These are phyloP conservation scores for Plagodis pulveraria DNA, from an alignment of 2,888 invertebrate species.

Conservation along the genomic window DNA sequence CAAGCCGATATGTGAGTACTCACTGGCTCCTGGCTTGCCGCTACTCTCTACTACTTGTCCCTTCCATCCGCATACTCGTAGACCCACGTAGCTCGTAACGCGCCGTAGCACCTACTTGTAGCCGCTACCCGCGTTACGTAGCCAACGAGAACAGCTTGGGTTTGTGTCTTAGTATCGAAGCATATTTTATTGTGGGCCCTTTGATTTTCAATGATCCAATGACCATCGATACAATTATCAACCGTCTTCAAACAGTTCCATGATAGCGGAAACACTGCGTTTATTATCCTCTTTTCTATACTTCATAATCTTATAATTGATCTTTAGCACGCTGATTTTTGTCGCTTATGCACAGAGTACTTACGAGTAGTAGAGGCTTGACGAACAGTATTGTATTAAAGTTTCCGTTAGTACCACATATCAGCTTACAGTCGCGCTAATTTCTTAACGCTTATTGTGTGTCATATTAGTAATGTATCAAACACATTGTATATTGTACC, in stretches of 20 bases:
- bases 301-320: too few relatives aligned
- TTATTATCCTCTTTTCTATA: too few relatives aligned
- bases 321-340: conserved; percentile 4
- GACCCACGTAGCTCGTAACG: conserved; percentile 24
- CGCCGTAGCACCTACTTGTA: conserved; percentile 14
- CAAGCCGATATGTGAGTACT: conserved; percentile 68
- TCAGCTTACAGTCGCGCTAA: conserved; percentile 39
- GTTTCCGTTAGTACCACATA: conserved; percentile 37
- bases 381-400: neutral
- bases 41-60: too few relatives aligned
- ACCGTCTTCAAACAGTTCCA: neutral
- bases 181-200: too few relatives aligned
- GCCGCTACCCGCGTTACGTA: conserved; percentile 23
- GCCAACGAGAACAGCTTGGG: conserved; percentile 6
- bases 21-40: too few relatives aligned
- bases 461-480: neutral
- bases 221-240: too few relatives aligned
- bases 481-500: too few relatives aligned
- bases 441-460: conserved; percentile 3
- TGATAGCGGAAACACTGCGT: neutral
- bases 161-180: neutral
- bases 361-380: neutral
- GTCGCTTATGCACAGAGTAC: conserved; percentile 18
- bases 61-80: neutral
- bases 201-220: too few relatives aligned